Conservation (phyloP, 2,113 vertebrate species). For the Danio rerio region DNA sequence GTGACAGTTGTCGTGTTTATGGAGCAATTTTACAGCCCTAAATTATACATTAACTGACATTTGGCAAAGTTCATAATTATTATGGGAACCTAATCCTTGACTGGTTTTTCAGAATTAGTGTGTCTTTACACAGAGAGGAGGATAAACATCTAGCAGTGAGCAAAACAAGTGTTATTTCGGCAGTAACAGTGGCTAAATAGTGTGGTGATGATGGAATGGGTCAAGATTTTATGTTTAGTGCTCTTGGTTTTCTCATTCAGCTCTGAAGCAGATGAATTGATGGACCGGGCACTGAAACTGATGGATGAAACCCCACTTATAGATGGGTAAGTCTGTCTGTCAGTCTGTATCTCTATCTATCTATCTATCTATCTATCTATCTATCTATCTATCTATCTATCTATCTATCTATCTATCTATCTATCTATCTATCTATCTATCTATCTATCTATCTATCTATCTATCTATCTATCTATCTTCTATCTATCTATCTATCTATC, state of each 20-base stretch:
- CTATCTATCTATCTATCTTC: too few species aligned
- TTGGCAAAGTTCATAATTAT: neutral
- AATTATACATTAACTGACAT: constrained; percentile 51
- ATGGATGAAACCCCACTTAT: constrained; percentile 81
- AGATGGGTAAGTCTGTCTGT: constrained; percentile 80
- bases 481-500: constrained; percentile 1
- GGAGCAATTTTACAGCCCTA: neutral
- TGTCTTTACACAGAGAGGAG: neutral
- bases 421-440: too few species aligned
- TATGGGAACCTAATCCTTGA: neutral
- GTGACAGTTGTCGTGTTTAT: neutral
- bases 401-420: too few species aligned
- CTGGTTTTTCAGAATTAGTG: neutral
- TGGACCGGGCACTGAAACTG: constrained; percentile 70
- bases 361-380: neutral
- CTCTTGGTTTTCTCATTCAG: constrained; percentile 54
- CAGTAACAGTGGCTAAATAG: neutral
- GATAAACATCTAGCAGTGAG: neutral
- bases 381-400: neutral
- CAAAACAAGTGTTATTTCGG: neutral
- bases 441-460: too few species aligned
- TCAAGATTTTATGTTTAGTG: constrained; percentile 54
- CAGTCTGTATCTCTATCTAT: neutral
- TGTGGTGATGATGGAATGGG: constrained; percentile 5
- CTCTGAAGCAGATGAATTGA: constrained; percentile 58